Percentiles rank a stretch among this genome's conserved stretches.
These are phyloP conservation scores for Acanthis flammea DNA, from an alignment of 2,797 vertebrate species.

Conservation along the genomic window DNA sequence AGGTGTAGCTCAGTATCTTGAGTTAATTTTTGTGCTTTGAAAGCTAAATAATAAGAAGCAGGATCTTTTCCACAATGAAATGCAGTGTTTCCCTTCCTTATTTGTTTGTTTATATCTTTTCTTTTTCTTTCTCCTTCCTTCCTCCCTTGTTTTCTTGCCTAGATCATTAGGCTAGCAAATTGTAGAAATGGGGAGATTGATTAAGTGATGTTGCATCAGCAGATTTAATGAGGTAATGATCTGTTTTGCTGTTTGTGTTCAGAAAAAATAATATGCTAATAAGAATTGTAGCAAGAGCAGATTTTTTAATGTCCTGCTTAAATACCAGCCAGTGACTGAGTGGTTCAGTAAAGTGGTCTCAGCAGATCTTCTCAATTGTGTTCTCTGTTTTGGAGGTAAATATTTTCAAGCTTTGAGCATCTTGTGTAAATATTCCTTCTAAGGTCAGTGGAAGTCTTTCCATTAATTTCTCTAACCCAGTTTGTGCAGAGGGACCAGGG, in stretches of 20 bases:
- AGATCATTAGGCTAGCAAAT: neutral
- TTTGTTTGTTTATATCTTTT: neutral
- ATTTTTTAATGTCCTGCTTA: conserved; percentile 30
- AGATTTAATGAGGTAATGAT: conserved; percentile 33
- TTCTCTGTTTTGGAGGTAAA: neutral
- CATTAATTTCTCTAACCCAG: neutral
- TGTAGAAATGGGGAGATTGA: neutral
- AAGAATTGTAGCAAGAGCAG: neutral
- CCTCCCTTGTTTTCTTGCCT: neutral
- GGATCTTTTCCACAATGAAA: neutral
- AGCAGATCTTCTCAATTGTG: neutral
- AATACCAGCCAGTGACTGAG: neutral
- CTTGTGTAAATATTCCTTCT: neutral
- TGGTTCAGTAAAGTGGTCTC: neutral
- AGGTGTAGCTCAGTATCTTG: neutral
- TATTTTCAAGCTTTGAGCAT: neutral
- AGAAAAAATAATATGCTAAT: neutral
- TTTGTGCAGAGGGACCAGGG: neutral
- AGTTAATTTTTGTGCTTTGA: neutral
- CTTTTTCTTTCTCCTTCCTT: neutral
- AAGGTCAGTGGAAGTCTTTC: neutral
- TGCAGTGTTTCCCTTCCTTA: neutral
- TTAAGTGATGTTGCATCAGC: conserved; percentile 10
- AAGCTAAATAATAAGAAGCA: neutral
- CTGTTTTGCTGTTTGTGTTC: conserved; percentile 25